Percentiles rank a stretch among this genome's conserved stretches.
Conservation (phyloP, 2,888 invertebrate genomes). For the Rhingia campestris region DNA sequence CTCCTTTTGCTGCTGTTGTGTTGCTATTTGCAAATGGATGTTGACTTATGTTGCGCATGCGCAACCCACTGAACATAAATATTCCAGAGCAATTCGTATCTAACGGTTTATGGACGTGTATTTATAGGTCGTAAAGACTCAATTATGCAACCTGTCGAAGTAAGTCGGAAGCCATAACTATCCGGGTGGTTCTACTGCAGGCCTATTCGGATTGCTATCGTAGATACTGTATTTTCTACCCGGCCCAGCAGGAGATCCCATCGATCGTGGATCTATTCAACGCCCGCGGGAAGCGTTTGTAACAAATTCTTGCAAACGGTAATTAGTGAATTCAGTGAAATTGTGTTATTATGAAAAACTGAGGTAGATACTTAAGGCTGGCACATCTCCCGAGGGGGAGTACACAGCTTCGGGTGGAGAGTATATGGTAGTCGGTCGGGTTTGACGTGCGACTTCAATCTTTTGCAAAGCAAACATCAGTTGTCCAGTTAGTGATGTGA, state of each 20-base stretch:
- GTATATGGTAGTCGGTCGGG: background rate
- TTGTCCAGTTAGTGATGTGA: slow-evolving; percentile 26
- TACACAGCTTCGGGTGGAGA: background rate
- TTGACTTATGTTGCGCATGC: slow-evolving; percentile 23
- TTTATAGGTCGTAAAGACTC: slow-evolving; percentile 40
- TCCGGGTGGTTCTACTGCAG: slow-evolving; percentile 13
- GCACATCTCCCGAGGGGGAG: background rate
- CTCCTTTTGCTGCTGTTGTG: too few species aligned
- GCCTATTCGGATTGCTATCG: slow-evolving; percentile 32
- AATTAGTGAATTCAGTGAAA: slow-evolving; percentile 47
- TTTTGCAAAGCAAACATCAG: slow-evolving; percentile 43
- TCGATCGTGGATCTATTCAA: background rate
- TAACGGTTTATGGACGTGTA: slow-evolving; percentile 29
- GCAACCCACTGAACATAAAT: slow-evolving; percentile 38
- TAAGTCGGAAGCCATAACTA: slow-evolving; percentile 51
- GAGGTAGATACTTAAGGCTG: slow-evolving; percentile 24
- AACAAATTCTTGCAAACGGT: slow-evolving; percentile 30
- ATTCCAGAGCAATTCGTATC: slow-evolving; percentile 24
- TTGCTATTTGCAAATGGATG: background rate
- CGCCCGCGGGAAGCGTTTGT: slow-evolving; percentile 20
- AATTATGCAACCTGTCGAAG: slow-evolving; percentile 46
- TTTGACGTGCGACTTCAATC: slow-evolving; percentile 37
- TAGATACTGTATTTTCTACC: slow-evolving; percentile 16
- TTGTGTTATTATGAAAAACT: slow-evolving; percentile 55
- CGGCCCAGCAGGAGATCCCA: slow-evolving; percentile 33